Evolutionary conservation across 2,888 invertebrate genomes (phyloP), one percentile per base, ranked within the genome.

Genomic region (Tubulanus polymorphus): DNA sequence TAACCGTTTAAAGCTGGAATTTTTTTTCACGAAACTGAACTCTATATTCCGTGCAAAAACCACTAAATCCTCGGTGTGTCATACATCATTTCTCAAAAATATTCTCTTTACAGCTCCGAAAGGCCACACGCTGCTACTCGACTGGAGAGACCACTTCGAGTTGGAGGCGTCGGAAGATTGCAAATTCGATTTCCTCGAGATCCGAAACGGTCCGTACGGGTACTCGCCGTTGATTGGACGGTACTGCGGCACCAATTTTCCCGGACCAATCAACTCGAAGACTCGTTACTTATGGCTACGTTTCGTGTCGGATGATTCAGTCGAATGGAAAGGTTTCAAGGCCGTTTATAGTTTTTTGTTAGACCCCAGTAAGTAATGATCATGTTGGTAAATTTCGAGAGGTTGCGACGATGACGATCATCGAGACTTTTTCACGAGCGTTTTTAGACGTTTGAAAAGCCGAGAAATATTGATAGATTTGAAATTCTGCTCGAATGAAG

Each of bases 251-350:
- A 81, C 84, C 53, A 81, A 83, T 54, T 88, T 86, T 71, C 90
- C 90, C 26, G 85, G 86, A 20, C 84, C 86, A 75, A 84, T 91
- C 66, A 85, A 85, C 54, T 89, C 90, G 20, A 84, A 85, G 57
- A 87, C 87, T 63, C 81, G 88, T 48, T 86, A 86, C 78, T 83
- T 91, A 56, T 91, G 90, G 90, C 81, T 90, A 55, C 83, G 85
- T 60, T 91, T 91, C 80, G 84, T 84, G 65, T 88, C 90, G 8
- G 91, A 91, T 72, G 88, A 88, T 67, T 87, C 86, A 69, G 88
- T 91, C 66, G 88, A 90, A 78, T 87, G 87, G 71, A 81, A 80
- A 29, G 91, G 91, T 1, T 91, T 91, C 79, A 84, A 85, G 66
- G 90, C 89, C 0, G 86, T 89, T 25, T 91, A 87, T 79, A 85